Conservation (phyloP, 2,113 vertebrate species). For the Mustelus asterias region DNA sequence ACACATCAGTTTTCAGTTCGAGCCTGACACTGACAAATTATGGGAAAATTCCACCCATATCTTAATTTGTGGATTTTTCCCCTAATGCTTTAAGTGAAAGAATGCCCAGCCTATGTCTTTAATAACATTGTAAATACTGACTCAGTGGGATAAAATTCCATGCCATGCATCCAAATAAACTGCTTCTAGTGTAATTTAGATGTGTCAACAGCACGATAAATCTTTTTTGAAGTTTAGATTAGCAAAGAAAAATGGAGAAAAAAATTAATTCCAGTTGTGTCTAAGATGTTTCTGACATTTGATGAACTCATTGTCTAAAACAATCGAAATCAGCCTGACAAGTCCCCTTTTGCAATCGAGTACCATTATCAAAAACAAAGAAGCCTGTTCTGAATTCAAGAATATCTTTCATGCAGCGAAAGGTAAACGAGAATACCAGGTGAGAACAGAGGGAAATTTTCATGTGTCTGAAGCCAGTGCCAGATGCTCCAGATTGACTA, state of each 20-base stretch:
- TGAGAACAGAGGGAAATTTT: background rate
- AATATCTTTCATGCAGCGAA: background rate
- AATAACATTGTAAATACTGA: conserved; percentile 13
- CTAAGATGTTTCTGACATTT: background rate
- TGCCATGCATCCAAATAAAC: background rate
- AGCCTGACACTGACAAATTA: too few relatives aligned
- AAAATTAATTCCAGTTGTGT: background rate
- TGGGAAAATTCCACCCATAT: too few relatives aligned
- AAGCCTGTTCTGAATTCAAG: background rate
- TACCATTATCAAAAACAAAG: background rate
- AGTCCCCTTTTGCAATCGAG: background rate
- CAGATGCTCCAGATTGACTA: background rate
- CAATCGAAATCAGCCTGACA: background rate
- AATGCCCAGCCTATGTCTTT: background rate
- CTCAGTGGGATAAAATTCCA: background rate
- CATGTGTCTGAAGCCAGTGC: background rate
- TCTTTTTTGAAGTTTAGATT: background rate
- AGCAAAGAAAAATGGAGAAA: background rate
- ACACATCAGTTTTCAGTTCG: too few relatives aligned
- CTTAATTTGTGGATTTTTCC: background rate
- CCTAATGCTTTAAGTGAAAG: background rate
- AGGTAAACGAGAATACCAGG: background rate
- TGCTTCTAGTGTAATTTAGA: background rate
- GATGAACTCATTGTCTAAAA: background rate
- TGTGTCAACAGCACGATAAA: background rate